Conservation (phyloP, 1,140 invertebrate species). For the Stenopsyche tienmushanensis region DNA sequence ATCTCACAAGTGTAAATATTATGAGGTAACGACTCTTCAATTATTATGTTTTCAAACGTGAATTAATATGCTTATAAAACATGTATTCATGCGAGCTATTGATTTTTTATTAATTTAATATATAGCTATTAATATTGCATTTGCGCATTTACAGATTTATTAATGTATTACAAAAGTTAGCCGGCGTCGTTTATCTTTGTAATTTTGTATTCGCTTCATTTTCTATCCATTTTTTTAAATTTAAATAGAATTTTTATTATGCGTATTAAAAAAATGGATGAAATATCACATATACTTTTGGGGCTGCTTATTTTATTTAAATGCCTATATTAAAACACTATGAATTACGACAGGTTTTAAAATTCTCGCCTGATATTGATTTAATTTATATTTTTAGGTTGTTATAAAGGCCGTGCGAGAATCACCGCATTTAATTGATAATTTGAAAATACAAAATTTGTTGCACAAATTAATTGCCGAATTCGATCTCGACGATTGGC, state of each 20-base stretch:
- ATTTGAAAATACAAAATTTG: slow-evolving; percentile 62
- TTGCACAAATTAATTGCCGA: slow-evolving; percentile 66
- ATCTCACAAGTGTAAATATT: slow-evolving; percentile 60
- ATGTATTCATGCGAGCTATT: no score
- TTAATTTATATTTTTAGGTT: slow-evolving; percentile 68
- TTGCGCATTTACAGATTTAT: slow-evolving; percentile 43
- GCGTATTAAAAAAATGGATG: no score
- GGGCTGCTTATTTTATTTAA: no score
- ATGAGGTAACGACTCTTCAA: slow-evolving; percentile 60
- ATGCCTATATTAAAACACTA: no score
- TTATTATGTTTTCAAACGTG: slow-evolving; percentile 1
- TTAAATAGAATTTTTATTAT: slow-evolving; percentile 43
- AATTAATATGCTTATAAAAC: no score
- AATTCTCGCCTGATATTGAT: no score
- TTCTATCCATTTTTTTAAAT: no score
- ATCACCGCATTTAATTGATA: slow-evolving; percentile 59
- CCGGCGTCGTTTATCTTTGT: slow-evolving; percentile 44
- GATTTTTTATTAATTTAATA: slow-evolving; percentile 7
- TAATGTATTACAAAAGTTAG: slow-evolving; percentile 39
- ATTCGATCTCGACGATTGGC: slow-evolving; percentile 69
- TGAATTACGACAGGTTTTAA: no score
- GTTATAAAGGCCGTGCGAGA: slow-evolving; percentile 64
- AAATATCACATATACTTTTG: no score
- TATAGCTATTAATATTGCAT: slow-evolving; percentile 4
- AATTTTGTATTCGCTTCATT: slow-evolving; percentile 24